Conservation (phyloP, 2,888 invertebrate genomes). For the Pseudococcus longispinus region DNA sequence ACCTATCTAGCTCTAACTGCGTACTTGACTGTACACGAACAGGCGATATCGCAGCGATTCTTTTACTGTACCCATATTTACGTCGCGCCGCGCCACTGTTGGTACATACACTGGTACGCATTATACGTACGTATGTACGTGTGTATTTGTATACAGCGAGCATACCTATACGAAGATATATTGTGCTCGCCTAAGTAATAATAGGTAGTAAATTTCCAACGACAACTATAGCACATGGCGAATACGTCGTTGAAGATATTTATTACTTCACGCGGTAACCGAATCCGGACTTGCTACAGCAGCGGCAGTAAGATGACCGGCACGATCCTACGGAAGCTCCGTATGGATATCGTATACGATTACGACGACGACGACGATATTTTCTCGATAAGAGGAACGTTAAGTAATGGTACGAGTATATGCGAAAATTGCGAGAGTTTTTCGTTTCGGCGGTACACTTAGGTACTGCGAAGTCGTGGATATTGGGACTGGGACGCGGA, state of each 20-base stretch:
- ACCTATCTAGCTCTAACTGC: too few species aligned
- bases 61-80: too few species aligned
- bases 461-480: background rate
- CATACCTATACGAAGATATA: background rate
- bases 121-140: too few species aligned
- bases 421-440: background rate
- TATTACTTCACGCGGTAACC: background rate
- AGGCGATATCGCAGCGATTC: too few species aligned
- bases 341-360: too few species aligned
- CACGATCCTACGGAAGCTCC: background rate
- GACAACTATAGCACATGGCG: background rate
- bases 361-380: background rate
- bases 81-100: background rate
- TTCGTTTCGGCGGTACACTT: background rate
- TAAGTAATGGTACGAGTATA: background rate
- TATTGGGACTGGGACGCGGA: background rate
- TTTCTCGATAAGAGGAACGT: background rate
- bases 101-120: background rate
- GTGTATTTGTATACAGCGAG: background rate
- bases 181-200: background rate
- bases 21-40: too few species aligned
- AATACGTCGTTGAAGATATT: background rate
- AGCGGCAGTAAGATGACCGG: background rate
- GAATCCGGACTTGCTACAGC: too few species aligned
- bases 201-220: constrained; percentile 9